phyloP scores from a whole-genome alignment of 2,797 vertebrate genomes.

The Peromyscus nudipes region DNA sequence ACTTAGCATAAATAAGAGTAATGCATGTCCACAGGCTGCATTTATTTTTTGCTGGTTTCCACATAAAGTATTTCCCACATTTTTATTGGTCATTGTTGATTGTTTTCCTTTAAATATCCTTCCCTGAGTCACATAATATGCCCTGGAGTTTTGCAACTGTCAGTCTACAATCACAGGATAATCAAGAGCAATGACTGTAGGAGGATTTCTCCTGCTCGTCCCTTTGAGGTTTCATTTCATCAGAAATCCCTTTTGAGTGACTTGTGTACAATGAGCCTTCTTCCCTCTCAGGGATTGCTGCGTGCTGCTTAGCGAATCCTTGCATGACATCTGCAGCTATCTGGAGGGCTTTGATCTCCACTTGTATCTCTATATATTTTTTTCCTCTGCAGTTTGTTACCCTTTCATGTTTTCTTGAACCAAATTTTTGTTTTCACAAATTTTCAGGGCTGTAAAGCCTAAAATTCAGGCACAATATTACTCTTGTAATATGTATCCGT shows the following conservation, averaged over 20 bases:
- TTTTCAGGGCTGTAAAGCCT: neutral
- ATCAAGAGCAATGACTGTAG: neutral
- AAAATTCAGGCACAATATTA: neutral
- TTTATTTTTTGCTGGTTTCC: neutral
- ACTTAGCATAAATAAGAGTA: slow-evolving; percentile 30
- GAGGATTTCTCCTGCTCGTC: neutral
- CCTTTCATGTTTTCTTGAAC: neutral
- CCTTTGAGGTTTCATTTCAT: neutral
- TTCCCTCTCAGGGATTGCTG: neutral
- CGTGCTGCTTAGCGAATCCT: neutral
- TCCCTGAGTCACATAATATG: neutral
- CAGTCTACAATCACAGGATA: neutral
- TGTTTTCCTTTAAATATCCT: neutral
- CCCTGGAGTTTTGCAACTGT: neutral
- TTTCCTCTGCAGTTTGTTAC: neutral
- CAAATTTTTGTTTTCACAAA: neutral
- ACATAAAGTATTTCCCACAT: neutral
- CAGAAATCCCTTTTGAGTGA: neutral
- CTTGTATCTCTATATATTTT: neutral
- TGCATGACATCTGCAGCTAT: neutral
- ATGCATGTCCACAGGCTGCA: neutral
- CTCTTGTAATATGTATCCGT: neutral
- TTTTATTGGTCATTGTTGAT: neutral
- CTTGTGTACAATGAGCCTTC: neutral
- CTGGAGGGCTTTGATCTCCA: neutral